phyloP scores from a whole-genome alignment of 2,113 vertebrate genomes.

The Ptilorrhoa leucosticta region DNA sequence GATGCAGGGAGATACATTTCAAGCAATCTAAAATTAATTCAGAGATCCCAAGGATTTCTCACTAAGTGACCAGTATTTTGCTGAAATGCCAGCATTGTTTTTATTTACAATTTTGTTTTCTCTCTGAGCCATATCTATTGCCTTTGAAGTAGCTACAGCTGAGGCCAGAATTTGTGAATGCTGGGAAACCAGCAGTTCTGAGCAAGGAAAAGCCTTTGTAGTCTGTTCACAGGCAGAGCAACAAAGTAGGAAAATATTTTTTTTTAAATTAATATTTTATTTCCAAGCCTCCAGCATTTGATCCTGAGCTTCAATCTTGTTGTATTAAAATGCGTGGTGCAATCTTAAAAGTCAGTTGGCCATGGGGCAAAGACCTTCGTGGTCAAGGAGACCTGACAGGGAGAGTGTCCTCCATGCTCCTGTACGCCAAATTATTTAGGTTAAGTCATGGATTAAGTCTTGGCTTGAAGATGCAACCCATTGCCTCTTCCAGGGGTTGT shows the following conservation, averaged over 20 bases:
- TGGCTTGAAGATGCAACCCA: not conserved
- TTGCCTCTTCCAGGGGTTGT: not conserved
- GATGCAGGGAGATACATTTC: not conserved
- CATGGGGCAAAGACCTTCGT: not conserved
- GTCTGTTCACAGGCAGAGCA: conserved; percentile 8
- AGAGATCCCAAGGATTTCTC: not conserved
- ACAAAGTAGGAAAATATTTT: not conserved
- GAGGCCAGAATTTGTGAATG: conserved; percentile 19
- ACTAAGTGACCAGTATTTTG: not conserved
- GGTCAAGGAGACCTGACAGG: not conserved
- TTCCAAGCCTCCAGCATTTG: conserved; percentile 34
- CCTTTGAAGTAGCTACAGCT: conserved; percentile 49
- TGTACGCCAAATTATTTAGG: not conserved
- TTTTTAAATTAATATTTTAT: not conserved
- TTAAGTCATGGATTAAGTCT: not conserved
- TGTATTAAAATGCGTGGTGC: not conserved
- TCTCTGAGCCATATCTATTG: conserved; percentile 15
- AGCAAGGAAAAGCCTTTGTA: conserved; percentile 33
- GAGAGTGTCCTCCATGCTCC: not conserved
- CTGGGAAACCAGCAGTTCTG: conserved; percentile 45
- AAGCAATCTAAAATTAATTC: not conserved
- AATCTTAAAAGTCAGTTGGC: not conserved
- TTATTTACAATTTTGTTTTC: conserved; percentile 28
- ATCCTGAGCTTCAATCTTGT: not conserved
- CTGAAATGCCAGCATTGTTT: not conserved